Base-by-base conservation (phyloP, 2,888 invertebrate genomes). In the Tachina grossa region DNA sequence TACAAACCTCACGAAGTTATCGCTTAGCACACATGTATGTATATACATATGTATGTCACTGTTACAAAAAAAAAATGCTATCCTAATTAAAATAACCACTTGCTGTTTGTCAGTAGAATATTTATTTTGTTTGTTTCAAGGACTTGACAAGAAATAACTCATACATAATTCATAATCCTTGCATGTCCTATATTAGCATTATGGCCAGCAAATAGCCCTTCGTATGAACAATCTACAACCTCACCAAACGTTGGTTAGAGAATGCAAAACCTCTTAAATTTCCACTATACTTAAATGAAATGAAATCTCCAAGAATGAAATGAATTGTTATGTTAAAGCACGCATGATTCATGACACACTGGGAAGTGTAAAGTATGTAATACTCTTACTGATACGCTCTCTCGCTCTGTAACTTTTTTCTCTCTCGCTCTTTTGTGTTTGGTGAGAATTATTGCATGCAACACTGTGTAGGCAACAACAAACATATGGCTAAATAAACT, bases 401-500 rank as follows among this genome's bases (percentile, higher is more conserved):
- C 6, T 31, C 6, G 16, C 16, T 8, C 16, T 8, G 1, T 53
- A 53, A 11, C 4, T n/a, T n/a, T n/a, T n/a, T n/a, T 2, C 8
- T 31, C 43, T 57, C 75, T 53, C 53, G 31, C 3, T 53, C 14
- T 51, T 19, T 19, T 10, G 10, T 19, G 2, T 55, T 22, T 55
- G 6, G 55, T 11, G 55, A 22, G 16, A 61, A 43, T 8, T n/a
- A 43, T 10, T 43, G 45, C 9, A 11, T 11, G 61, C 14, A 61
- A 14, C 61, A 69, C 19, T 43, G 39, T 31, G 14, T 10, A 3
- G 39, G 1, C 53, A 66, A 45, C 41, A 77, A 72, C 43, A 69
- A 82, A 57, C n/a, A n/a, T 9, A 45, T 31, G 3, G 59, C 66
- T 68, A 13, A 77, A 51, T 66, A 85, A 85, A 77, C 80, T 81